These are phyloP conservation scores for Hyaena hyaena DNA, from an alignment of 2,113 vertebrate genomes.

Conservation along the genomic window DNA sequence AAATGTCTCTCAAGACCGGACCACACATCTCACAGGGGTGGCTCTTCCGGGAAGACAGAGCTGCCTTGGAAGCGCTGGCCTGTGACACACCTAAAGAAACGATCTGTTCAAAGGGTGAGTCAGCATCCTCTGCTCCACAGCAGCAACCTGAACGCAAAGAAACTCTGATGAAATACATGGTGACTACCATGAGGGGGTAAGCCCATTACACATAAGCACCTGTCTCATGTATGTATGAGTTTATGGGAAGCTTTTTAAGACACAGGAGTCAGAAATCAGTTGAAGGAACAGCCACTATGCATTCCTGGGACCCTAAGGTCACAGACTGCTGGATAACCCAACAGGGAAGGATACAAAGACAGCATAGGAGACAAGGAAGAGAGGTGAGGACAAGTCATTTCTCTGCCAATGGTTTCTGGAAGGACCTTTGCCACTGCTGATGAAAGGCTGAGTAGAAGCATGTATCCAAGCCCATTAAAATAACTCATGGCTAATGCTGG, in stretches of 20 bases:
- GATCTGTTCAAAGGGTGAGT: neutral
- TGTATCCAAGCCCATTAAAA: neutral
- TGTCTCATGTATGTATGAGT: neutral
- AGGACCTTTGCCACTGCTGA: neutral
- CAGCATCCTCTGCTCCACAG: neutral
- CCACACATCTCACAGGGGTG: neutral
- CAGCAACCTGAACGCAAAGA: slow-evolving; percentile 41
- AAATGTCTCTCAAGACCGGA: neutral
- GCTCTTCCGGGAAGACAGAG: neutral
- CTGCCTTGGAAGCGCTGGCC: neutral
- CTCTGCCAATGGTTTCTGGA: neutral
- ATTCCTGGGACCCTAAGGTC: neutral
- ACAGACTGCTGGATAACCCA: neutral
- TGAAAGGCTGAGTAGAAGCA: neutral
- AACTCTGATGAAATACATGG: neutral
- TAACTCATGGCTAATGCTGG: neutral
- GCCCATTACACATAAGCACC: neutral
- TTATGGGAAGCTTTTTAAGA: neutral
- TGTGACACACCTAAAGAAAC: neutral
- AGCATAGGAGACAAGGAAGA: neutral
- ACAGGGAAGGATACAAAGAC: neutral
- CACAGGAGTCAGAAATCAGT: neutral
- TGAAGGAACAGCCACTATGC: neutral
- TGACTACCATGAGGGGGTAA: neutral
- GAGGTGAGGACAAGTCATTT: neutral